Evolutionary conservation across 2,113 vertebrate species (phyloP).

Genomic region (Colinus virginianus): DNA sequence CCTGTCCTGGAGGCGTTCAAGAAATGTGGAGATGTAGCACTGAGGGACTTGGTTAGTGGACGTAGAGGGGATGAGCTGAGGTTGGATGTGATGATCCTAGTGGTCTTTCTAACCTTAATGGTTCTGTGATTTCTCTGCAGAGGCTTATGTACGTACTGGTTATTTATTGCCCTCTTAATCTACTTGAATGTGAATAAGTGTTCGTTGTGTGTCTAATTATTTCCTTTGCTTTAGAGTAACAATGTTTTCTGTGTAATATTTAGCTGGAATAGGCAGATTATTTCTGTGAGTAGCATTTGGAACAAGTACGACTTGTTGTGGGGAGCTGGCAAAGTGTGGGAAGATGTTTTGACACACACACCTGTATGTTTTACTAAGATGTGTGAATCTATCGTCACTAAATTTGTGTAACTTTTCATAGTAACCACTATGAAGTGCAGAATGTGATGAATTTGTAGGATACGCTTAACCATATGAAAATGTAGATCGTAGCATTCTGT

Average conservation of each 20-base stretch:
- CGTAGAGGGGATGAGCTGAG: too few relatives aligned
- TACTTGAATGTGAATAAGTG: neutral
- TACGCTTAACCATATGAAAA: neutral
- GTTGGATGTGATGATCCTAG: too few relatives aligned
- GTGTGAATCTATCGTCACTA: neutral
- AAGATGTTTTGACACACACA: neutral
- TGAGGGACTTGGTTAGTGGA: too few relatives aligned
- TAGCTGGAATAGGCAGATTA: neutral
- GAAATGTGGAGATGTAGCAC: too few relatives aligned
- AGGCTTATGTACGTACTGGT: neutral
- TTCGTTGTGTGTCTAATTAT: neutral
- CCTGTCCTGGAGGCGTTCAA: too few relatives aligned
- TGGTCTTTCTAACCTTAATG: too few relatives aligned
- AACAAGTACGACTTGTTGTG: neutral
- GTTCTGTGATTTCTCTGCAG: neutral
- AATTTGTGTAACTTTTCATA: neutral
- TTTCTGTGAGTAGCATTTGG: neutral
- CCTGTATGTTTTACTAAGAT: neutral
- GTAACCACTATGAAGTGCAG: neutral
- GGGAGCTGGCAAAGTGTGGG: neutral
- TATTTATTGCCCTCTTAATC: neutral
- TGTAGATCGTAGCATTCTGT: accelerated
- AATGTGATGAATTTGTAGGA: neutral
- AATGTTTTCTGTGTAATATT: neutral
- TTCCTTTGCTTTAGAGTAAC: neutral